Evolutionary conservation across 2,888 invertebrate species (phyloP).

Genomic region (Lysandra bellargus): DNA sequence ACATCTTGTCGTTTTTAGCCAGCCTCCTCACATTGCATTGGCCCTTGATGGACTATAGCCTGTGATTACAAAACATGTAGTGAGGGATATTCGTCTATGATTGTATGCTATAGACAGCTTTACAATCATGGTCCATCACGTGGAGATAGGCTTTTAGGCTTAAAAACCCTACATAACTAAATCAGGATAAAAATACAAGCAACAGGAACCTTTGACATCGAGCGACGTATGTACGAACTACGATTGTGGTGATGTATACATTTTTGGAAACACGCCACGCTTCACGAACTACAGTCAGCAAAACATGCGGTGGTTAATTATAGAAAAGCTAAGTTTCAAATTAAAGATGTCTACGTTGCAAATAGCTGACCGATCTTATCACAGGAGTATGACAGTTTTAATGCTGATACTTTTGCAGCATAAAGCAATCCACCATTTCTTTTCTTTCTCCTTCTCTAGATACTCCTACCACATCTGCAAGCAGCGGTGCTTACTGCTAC

Average conservation of each 20-base stretch:
- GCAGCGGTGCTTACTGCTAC: too few relatives aligned
- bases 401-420: neutral
- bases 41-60: too few relatives aligned
- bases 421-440: neutral
- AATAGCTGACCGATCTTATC: neutral
- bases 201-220: slow-evolving; percentile 14
- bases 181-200: neutral
- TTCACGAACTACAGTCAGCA: slow-evolving; percentile 12
- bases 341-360: neutral
- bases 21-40: too few relatives aligned
- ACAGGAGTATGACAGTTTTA: neutral
- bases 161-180: too few relatives aligned
- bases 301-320: neutral
- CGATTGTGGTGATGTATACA: neutral
- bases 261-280: slow-evolving; percentile 23
- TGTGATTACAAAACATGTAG: too few relatives aligned
- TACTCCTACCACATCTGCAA: too few relatives aligned
- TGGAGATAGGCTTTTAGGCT: too few relatives aligned
- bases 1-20: too few relatives aligned
- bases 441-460: neutral
- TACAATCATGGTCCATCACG: too few relatives aligned
- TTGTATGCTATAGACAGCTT: too few relatives aligned
- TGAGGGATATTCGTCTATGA: too few relatives aligned
- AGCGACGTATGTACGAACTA: neutral
- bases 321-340: neutral